Evolutionary conservation across 2,797 vertebrate genomes (phyloP).

Genomic region (Tapera naevia): DNA sequence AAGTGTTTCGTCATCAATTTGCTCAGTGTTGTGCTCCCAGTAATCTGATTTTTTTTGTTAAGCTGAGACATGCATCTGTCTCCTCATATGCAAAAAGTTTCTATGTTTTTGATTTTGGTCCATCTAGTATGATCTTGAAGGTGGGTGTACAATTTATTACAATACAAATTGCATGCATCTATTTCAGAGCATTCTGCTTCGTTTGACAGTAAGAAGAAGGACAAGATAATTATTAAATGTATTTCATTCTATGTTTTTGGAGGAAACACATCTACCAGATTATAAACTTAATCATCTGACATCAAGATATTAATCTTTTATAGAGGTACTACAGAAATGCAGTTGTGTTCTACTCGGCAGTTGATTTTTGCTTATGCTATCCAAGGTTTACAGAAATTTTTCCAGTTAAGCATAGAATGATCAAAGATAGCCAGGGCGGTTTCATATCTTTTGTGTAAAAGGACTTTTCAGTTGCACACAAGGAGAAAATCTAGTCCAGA

Average conservation of each 20-base stretch:
- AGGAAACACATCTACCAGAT: not conserved
- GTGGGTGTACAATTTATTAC: not conserved
- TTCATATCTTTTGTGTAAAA: not conserved
- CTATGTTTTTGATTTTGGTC: not conserved
- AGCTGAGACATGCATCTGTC: not conserved
- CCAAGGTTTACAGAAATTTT: not conserved
- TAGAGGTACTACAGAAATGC: not conserved
- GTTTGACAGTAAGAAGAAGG: not conserved
- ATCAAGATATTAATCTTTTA: not conserved
- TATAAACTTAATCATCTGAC: not conserved
- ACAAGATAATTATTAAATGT: not conserved
- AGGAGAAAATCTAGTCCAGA: not conserved
- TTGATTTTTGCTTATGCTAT: not conserved
- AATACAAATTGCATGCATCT: not conserved
- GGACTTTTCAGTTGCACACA: not conserved
- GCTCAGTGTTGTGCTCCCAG: not conserved
- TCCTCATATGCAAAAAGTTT: not conserved
- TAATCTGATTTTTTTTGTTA: not conserved
- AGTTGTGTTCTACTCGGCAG: not conserved
- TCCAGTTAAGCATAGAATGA: fast-evolving
- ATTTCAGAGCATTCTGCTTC: not conserved
- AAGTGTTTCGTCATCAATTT: not conserved
- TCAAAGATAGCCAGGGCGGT: not conserved
- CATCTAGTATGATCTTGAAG: not conserved
- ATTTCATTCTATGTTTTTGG: not conserved